Evolutionary conservation across 2,113 vertebrate genomes (phyloP), one percentile per base, ranked within the genome.

Genomic region (Oceanodroma tethys): DNA sequence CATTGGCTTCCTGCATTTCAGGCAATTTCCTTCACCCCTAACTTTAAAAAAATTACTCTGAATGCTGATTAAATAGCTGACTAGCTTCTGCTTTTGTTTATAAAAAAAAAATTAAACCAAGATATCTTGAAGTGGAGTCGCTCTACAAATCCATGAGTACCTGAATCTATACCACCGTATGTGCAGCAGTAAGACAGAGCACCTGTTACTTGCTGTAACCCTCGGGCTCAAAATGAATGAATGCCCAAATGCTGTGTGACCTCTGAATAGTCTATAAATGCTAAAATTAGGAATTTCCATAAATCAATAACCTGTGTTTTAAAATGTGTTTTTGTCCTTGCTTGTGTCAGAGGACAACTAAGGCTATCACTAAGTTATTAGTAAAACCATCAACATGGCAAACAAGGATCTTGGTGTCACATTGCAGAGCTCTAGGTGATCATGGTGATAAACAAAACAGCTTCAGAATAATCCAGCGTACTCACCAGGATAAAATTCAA

Each of bases 171-270:
- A 23, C 18, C 42, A 38, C 34, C 8, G 8, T 3, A 14, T 1
- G 1, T 0, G 0, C 30, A 45, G 47, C 47, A 59, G 26, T 0
- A 42, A 42, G n/a, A 36, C 30, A 53, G 23, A 38, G 38, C 0
- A 1, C 3, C 11, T 2, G 3, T 26, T 16, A 20, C 16, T 78
- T 76, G 20, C 12, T 55, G 14, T 10, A 80, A 16, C 32, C 12
- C 38, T 30, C 3, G 1, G 27, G 42, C 53, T 82, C 19, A 8
- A 4, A 79, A 56, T 15, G 21, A 75, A 67, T n/a, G 34, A 65
- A 45, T 23, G 13, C 23, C 20, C 30, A 60, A 38, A 27, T 17
- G 3, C 42, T 62, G 16, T 32, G 27, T 56, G 47, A 81, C 47
- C n/a, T 66, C 86, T 34, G 60, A 79, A 66, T 8, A 38, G 47